Evolutionary conservation across 2,888 invertebrate genomes (phyloP), one percentile per base, ranked within the genome.

Genomic region (Pristionchus mayeri): DNA sequence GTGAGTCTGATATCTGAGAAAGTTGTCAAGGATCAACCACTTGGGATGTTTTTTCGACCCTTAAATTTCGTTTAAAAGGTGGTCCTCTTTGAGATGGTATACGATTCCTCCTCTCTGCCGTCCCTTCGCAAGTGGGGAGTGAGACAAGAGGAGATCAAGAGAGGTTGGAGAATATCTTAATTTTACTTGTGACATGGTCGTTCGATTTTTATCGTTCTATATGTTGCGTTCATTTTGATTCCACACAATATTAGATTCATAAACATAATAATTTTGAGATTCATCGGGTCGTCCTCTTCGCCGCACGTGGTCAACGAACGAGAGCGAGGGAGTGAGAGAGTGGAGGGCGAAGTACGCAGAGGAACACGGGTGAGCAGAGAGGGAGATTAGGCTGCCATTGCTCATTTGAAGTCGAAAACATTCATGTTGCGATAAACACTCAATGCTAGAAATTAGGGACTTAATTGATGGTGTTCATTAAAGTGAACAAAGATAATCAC

Each of bases 101-200:
- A 71, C 44, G 71, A 71, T 16, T 37, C 71, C 24, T 71, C 71
- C 11, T 37, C n/a, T 24, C n/a, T 13, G 6, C 30, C 21, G 16
- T 30, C 50, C 50, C 50, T 50, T 18, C 48, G 48, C 30, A 78
- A 78, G 27, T 78, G 81, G 81, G 81, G 63, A 82, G 30, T 63
- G 60, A 82, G 81, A 63, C 34, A 27, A 24, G 44, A 82, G 21
- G 30, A 50, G 48, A 63, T 82, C 2, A 63, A 63, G 60, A 82
- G 81, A 63, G 81, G 81, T 82, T 3, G 27, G 81, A 13, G 24
- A 9, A 16, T 21, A 3, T 3, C 21, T 27, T 63, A n/a, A n/a
- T n/a, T n/a, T n/a, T n/a, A n/a, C n/a, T n/a, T n/a, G n/a, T n/a
- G n/a, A n/a, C 63, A 30, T 34, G 34, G 16, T 63, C 34, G 34